Base-by-base conservation (phyloP, 2,113 vertebrate species). In the Epinephelus moara region DNA sequence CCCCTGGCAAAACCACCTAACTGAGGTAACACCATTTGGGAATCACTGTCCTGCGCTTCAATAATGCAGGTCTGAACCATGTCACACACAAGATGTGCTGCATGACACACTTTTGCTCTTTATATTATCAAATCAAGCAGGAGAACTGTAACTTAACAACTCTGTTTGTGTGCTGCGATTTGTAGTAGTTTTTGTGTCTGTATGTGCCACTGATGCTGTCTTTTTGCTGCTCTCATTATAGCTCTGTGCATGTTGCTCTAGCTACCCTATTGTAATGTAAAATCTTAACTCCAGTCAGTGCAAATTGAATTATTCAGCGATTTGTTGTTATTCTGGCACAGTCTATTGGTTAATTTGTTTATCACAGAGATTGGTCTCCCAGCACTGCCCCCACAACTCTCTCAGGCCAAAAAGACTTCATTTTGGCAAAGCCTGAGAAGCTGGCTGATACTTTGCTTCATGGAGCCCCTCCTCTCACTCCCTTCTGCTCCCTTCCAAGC, bases 301-400 rank as follows among this genome's bases (percentile, higher is more conserved):
- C 76, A 83, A 89, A 92, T 59, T 82, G 21, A 91, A 88, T 89
- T 85, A 89, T 88, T 90, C 78, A 86, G 78, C 18, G 6, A 76
- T 90, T 85, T 85, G 82, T 76, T 82, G 78, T 78, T 67, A 70
- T 90, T 91, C 89, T 93, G 88, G 85, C 88, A 83, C 78, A 68
- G 80, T 62, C 57, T 66, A 12, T 21, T 30, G 72, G 77, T 76
- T 93, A 88, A 91, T 93, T 87, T 90, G 89, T 90, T 93, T 83
- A 93, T 93, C 84, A 84, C 87, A 86, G 81, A 75, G 71, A 37
- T 61, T 6, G 50, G 49, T 83, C 82, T 78, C 87, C 68, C 64
- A 73, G 72, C 72, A 13, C 63, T 71, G 53, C 56, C 59, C 53
- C 40, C 55, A 33, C 76, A 40, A 61, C 78, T 66, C 53, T 47